These are phyloP conservation scores for Syndactyla subalaris DNA, from an alignment of 2,797 vertebrate species.

Conservation along the genomic window DNA sequence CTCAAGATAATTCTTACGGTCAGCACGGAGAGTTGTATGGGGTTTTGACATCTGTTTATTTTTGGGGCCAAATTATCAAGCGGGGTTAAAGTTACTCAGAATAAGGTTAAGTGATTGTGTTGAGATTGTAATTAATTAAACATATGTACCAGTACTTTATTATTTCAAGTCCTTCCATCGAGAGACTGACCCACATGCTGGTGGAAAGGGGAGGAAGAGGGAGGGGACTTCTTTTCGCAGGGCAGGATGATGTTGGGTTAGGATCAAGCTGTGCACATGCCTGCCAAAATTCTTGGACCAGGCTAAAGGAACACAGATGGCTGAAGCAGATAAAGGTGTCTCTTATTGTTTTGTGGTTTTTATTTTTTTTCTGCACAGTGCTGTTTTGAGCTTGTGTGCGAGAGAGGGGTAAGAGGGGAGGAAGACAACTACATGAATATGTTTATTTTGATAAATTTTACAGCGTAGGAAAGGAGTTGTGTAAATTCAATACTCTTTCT, in stretches of 20 bases:
- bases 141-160: background rate
- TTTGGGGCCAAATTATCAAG: background rate
- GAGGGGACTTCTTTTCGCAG: constrained; percentile 45
- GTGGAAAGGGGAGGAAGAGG: constrained; percentile 59
- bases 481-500: constrained; percentile 27
- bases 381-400: constrained; percentile 23
- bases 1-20: background rate
- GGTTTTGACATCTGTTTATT: background rate
- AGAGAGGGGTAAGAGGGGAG: background rate
- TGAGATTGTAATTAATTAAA: constrained; percentile 9
- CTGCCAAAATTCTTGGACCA: constrained; percentile 70
- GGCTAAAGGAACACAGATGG: constrained; percentile 74
- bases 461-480: background rate
- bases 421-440: background rate
- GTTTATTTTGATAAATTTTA: constrained; percentile 51
- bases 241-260: constrained; percentile 42
- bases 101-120: background rate
- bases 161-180: background rate
- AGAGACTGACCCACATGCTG: background rate
- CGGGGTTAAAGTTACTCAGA: background rate
- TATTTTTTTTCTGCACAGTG: background rate
- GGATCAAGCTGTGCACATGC: constrained; percentile 6
- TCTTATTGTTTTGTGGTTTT: constrained; percentile 45
- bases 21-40: background rate
- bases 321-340: constrained; percentile 73